Evolutionary conservation across 2,113 vertebrate species (phyloP), one percentile per base, ranked within the genome.

Genomic region (Todiramphus saurophagus): DNA sequence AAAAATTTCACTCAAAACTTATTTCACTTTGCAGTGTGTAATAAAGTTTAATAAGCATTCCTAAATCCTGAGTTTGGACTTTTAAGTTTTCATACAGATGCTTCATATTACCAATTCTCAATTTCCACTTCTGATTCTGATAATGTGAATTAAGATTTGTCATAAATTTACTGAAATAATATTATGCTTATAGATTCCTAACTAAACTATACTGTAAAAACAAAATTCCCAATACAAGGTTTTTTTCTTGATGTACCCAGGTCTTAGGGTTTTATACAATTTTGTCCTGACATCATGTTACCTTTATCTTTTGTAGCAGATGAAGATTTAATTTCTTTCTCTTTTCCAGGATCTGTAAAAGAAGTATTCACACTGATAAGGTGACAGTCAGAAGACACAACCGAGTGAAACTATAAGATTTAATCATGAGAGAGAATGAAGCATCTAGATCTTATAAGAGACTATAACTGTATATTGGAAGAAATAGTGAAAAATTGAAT

Each of bases 321-420:
- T 81, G 73, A 35, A 87, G 83, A 48, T 79, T 96, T 95, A 16
- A 68, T 23, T 37, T 93, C 92, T 91, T 93, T 90, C 35, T 90
- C 95, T 83, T 92, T 96, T 79, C 92, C 94, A 82, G 93, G 84
- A 50, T 97, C 90, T 94, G 56, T 51, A 80, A 94, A 89, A 63
- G 24, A 94, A 48, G 33, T 18, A 62, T 73, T 88, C 41, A 46
- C 23, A 83, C 6, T 0, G 3, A 77, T 69, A 31, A 75, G 53
- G 23, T 55, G 27, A 43, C 27, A 48, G 28, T 69, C 75, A 83
- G 72, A 69, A 83, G 11, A 10, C 44, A 72, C 13, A 62, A 62
- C 4, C 39, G 58, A 81, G 16, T 67, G 35, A 88, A 96, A 93
- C 1, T 16, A 21, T 50, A 10, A 95, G 56, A 56, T 72, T 75